Conservation (phyloP, 2,797 vertebrate species). For the Schizopygopsis malacanthus region DNA sequence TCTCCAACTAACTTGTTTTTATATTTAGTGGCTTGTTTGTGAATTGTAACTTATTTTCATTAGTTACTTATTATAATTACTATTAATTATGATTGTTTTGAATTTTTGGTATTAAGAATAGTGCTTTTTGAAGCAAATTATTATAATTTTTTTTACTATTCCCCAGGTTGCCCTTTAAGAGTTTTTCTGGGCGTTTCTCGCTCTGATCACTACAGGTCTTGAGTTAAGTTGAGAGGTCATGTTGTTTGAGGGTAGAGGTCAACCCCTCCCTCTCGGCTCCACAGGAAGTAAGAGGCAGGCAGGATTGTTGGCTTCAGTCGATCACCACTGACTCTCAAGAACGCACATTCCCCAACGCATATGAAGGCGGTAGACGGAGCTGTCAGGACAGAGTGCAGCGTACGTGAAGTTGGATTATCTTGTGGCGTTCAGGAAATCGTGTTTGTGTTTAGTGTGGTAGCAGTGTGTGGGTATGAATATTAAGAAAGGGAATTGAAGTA, state of each 20-base stretch:
- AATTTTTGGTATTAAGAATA: not conserved
- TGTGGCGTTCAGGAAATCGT: not conserved
- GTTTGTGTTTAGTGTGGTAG: not conserved
- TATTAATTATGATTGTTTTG: not conserved
- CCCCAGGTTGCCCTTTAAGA: not conserved
- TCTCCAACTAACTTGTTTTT: not conserved
- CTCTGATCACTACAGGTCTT: not conserved
- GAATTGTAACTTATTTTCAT: not conserved
- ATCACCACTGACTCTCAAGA: slow-evolving; percentile 61
- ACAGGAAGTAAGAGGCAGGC: slow-evolving; percentile 74
- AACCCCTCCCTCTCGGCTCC: slow-evolving; percentile 51
- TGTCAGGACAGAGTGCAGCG: slow-evolving; percentile 31
- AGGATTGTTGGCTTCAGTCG: slow-evolving; percentile 63
- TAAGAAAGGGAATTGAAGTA: slow-evolving; percentile 3
- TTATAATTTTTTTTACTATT: not conserved
- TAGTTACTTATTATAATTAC: not conserved
- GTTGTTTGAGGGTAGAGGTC: slow-evolving; percentile 44
- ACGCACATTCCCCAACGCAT: slow-evolving; percentile 34
- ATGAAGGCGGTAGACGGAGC: slow-evolving; percentile 27
- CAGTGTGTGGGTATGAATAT: not conserved
- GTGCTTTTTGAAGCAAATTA: not conserved
- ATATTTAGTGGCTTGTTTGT: not conserved
- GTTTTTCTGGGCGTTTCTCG: not conserved
- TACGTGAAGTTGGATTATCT: slow-evolving; percentile 32
- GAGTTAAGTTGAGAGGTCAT: slow-evolving; percentile 60